Percentiles rank a stretch among this genome's conserved stretches.
These are phyloP conservation scores for Heliconius eleuchia DNA, from an alignment of 1,140 invertebrate species.

Conservation along the genomic window DNA sequence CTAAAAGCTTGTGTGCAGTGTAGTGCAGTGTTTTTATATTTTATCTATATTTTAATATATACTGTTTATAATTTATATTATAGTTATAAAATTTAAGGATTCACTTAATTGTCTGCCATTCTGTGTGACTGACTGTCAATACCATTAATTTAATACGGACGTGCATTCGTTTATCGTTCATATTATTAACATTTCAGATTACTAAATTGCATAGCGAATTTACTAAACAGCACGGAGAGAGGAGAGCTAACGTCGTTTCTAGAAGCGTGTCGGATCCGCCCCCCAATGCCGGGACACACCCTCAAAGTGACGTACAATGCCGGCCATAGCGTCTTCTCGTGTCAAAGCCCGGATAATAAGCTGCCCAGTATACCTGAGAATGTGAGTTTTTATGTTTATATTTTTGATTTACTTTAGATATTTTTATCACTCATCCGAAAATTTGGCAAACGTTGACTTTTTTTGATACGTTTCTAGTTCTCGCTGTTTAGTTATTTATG, in stretches of 20 bases:
- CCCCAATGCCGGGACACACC: slow-evolving; percentile 75
- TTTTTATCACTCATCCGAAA: too few relatives aligned
- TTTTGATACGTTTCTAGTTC: too few relatives aligned
- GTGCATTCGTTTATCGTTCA: not conserved
- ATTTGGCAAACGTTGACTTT: too few relatives aligned
- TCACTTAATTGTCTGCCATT: too few relatives aligned
- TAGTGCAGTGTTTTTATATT: not conserved
- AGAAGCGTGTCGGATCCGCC: slow-evolving; percentile 63
- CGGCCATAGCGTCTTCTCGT: slow-evolving; percentile 79
- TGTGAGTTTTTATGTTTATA: slow-evolving; percentile 84
- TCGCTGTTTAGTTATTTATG: too few relatives aligned
- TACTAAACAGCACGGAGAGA: slow-evolving; percentile 59
- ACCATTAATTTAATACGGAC: too few relatives aligned
- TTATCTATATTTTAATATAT: not conserved
- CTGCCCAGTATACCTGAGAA: slow-evolving; percentile 97
- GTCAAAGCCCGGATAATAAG: slow-evolving; percentile 74
- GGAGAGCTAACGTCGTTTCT: slow-evolving; percentile 63
- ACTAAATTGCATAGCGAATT: slow-evolving; percentile 66
- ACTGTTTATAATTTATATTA: too few relatives aligned
- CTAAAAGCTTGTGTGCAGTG: not conserved
- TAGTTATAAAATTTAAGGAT: too few relatives aligned
- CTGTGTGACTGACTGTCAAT: too few relatives aligned
- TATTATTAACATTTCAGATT: slow-evolving; percentile 54
- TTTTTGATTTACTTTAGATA: too few relatives aligned
- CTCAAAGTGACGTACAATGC: slow-evolving; percentile 83